Conservation (phyloP, 1,140 invertebrate genomes). For the Megalopta genalis region DNA sequence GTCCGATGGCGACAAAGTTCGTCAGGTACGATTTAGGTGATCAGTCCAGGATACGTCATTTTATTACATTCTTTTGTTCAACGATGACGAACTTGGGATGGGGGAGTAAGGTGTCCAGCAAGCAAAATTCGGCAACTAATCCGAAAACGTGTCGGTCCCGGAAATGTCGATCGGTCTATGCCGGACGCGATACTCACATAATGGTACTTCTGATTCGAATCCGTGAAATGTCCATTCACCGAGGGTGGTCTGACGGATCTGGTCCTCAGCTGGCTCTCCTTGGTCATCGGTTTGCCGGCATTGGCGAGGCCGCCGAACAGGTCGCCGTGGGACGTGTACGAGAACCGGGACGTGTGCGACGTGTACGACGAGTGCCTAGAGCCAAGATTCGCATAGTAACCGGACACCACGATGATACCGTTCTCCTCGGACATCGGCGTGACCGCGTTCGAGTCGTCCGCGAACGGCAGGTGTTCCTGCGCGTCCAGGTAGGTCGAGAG, state of each 20-base stretch:
- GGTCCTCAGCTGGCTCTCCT: constrained; percentile 89
- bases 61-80: no score
- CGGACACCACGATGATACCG: constrained; percentile 94
- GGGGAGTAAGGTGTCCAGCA: no score
- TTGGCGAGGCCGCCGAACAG: constrained; percentile 85
- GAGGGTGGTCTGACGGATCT: constrained; percentile 86
- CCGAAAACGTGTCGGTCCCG: no score
- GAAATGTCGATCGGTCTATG: no score
- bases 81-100: no score
- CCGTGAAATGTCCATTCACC: constrained; percentile 82
- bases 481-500: constrained; percentile 96
- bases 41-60: no score
- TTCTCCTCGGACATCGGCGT: constrained; percentile 99
- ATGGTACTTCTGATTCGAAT: constrained; percentile 85
- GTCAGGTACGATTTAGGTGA: no score
- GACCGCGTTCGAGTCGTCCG: constrained; percentile 97
- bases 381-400: constrained; percentile 91
- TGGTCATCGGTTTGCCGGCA: constrained; percentile 87
- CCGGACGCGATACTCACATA: constrained; percentile 82
- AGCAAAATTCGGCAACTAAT: no score
- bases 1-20: no score
- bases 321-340: constrained; percentile 96
- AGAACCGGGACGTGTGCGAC: constrained; percentile 93
- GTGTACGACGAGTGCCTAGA: constrained; percentile 96
- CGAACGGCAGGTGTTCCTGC: constrained; percentile 97